A percentile compares a stretch with the other conserved stretches of the same genome.
Conservation (phyloP, 2,888 invertebrate genomes). For the Ennomos quercinarius region DNA sequence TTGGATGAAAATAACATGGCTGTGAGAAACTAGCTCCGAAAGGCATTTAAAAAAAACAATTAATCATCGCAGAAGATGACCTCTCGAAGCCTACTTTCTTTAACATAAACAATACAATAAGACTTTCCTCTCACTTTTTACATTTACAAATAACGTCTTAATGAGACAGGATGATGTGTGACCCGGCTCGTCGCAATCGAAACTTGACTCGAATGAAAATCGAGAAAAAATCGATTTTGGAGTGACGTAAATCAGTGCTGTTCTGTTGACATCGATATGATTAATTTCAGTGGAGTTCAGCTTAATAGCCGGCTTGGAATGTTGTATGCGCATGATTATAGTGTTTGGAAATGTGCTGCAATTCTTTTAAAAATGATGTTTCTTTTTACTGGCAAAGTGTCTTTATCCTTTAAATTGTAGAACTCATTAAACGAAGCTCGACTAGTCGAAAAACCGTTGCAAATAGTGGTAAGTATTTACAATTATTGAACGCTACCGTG, state of each 20-base stretch:
- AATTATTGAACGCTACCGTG: too few species aligned
- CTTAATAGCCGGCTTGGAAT: slow-evolving; percentile 8
- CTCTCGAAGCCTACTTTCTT: slow-evolving; percentile 13
- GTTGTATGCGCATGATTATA: not conserved
- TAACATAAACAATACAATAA: slow-evolving; percentile 48
- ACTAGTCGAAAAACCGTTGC: too few species aligned
- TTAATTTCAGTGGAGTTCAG: slow-evolving; percentile 20
- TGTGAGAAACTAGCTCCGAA: too few species aligned
- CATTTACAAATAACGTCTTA: slow-evolving; percentile 61
- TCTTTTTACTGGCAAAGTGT: too few species aligned
- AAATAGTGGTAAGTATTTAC: too few species aligned
- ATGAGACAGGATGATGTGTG: slow-evolving; percentile 67
- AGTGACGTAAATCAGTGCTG: slow-evolving; percentile 31
- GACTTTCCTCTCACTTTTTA: slow-evolving; percentile 49
- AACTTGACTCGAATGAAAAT: slow-evolving; percentile 35
- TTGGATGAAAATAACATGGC: too few species aligned
- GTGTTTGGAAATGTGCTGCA: slow-evolving; percentile 1
- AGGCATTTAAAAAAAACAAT: not conserved
- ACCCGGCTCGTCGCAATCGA: slow-evolving; percentile 42
- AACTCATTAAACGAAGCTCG: too few species aligned
- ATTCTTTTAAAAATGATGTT: too few species aligned
- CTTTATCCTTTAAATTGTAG: too few species aligned
- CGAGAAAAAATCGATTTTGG: slow-evolving; percentile 33
- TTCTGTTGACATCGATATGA: slow-evolving; percentile 30
- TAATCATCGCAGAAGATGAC: slow-evolving; percentile 16